Conservation (phyloP, 2,113 vertebrate genomes). For the Microcebus jonahi region DNA sequence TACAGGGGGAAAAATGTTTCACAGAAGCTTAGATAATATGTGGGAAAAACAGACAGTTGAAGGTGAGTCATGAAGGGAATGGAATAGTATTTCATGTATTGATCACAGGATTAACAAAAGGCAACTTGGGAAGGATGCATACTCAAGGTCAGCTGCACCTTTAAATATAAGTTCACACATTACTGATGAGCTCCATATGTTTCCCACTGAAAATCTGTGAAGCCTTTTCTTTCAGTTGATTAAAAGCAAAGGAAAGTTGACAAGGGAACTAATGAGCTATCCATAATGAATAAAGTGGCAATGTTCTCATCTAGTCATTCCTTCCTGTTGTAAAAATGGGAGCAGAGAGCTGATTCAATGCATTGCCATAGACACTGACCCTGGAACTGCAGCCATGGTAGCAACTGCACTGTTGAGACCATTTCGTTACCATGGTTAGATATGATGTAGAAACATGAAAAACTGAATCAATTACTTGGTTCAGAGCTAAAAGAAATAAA, state of each 20-base stretch:
- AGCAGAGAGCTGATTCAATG: slow-evolving; percentile 46
- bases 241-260: slow-evolving; percentile 71
- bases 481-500: not conserved
- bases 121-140: not conserved
- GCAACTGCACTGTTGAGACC: not conserved
- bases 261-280: slow-evolving; percentile 67
- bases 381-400: not conserved
- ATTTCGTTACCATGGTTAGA: not conserved
- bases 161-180: slow-evolving; percentile 39
- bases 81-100: slow-evolving; percentile 54
- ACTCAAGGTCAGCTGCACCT: slow-evolving; percentile 49
- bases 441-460: slow-evolving; percentile 6
- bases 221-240: slow-evolving; percentile 63
- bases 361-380: slow-evolving; percentile 43
- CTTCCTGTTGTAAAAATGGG: slow-evolving; percentile 40
- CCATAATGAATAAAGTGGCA: slow-evolving; percentile 67
- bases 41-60: slow-evolving; percentile 12
- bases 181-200: slow-evolving; percentile 38
- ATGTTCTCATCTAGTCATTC: slow-evolving; percentile 53
- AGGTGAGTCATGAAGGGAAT: slow-evolving; percentile 49
- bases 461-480: slow-evolving; percentile 56
- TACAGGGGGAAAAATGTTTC: not conserved
- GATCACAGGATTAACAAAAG: slow-evolving; percentile 54
- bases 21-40: not conserved
- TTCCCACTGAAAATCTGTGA: slow-evolving; percentile 55